phyloP scores from a whole-genome alignment of 2,113 vertebrate genomes.

The Indicator maculatus region DNA sequence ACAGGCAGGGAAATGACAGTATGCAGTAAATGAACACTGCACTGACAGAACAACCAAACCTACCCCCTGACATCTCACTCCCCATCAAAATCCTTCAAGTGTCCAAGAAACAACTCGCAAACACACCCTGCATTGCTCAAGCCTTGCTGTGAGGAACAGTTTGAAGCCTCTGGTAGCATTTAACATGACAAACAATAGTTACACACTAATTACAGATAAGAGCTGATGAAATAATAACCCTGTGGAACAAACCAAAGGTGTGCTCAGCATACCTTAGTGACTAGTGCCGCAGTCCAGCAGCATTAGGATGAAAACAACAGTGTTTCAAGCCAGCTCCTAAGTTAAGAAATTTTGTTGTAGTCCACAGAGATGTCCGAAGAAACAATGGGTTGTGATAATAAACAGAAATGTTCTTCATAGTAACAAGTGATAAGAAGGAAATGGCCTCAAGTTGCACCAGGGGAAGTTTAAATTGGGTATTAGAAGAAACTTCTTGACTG shows the following conservation, averaged over 20 bases:
- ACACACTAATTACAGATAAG: neutral
- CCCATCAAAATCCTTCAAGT: neutral
- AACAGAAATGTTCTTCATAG: too few relatives aligned
- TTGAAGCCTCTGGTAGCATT: neutral
- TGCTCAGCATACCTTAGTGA: neutral
- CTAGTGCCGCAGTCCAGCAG: neutral
- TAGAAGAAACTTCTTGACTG: too few relatives aligned
- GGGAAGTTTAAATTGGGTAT: too few relatives aligned
- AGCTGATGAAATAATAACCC: neutral
- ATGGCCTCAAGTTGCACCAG: too few relatives aligned
- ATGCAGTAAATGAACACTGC: neutral
- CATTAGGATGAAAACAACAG: neutral
- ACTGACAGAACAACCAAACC: neutral
- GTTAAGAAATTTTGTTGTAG: neutral
- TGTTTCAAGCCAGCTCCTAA: neutral
- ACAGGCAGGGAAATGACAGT: neutral
- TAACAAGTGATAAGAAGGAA: too few relatives aligned
- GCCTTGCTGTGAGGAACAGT: neutral
- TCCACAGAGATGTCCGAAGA: neutral
- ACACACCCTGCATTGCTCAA: constrained; percentile 17
- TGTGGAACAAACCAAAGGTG: neutral
- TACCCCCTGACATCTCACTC: neutral
- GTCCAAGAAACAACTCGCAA: neutral
- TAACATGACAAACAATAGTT: neutral
- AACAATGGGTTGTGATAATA: neutral